phyloP scores from a whole-genome alignment of 1,140 invertebrate species.

The Philopotamus ludificatus region DNA sequence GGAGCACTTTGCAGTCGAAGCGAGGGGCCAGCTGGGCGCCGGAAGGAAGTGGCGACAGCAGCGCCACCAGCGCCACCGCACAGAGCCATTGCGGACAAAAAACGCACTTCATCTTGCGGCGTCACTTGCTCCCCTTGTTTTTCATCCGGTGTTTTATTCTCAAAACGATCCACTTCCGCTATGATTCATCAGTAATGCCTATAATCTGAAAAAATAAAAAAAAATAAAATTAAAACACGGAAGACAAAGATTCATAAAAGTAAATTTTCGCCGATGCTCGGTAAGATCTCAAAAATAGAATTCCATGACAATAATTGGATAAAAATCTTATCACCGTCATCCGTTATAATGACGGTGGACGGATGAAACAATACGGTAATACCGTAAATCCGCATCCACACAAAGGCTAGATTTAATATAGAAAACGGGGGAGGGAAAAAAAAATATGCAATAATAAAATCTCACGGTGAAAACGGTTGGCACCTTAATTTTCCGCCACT shows the following conservation, averaged over 20 bases:
- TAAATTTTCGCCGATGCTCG: no score
- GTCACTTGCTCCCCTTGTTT: slow-evolving; percentile 5
- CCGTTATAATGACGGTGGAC: no score
- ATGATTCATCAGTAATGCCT: background rate
- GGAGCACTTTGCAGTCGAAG: no score
- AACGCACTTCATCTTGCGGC: slow-evolving; percentile 24
- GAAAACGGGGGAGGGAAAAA: slow-evolving; percentile 7
- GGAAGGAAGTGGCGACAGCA: slow-evolving; percentile 31
- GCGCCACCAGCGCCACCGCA: slow-evolving; percentile 14
- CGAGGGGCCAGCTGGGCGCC: slow-evolving; percentile 20
- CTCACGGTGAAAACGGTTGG: slow-evolving; percentile 27
- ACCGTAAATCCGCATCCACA: no score
- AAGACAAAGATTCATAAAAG: no score
- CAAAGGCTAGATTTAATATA: slow-evolving; percentile 29
- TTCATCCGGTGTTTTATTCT: slow-evolving; percentile 11
- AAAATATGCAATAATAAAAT: slow-evolving; percentile 28
- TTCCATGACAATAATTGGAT: no score
- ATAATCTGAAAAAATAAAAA: slow-evolving; percentile 1
- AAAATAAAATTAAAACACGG: background rate
- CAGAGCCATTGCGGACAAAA: background rate
- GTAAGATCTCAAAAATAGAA: no score
- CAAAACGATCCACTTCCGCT: no score
- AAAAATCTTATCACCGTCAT: background rate
- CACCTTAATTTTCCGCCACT: slow-evolving; percentile 36
- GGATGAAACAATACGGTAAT: no score